These are phyloP conservation scores for Choristoneura rosaceana DNA, from an alignment of 2,888 invertebrate species.

Conservation along the genomic window DNA sequence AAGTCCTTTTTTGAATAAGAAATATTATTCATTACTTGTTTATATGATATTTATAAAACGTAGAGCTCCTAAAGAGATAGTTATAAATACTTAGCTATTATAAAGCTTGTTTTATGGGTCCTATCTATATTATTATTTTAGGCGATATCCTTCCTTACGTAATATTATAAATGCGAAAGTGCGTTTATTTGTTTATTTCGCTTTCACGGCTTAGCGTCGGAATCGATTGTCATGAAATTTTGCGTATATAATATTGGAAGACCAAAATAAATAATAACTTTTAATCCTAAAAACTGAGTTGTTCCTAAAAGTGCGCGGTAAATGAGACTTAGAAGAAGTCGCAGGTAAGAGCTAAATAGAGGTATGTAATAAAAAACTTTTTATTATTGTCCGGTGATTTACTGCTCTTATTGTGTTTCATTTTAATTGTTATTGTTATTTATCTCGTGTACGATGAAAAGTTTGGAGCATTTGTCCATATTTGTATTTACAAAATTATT, in stretches of 20 bases:
- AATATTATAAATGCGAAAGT: too few species aligned
- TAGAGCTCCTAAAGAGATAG: constrained; percentile 14
- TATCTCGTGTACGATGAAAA: too few species aligned
- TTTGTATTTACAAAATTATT: background rate
- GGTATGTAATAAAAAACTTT: background rate
- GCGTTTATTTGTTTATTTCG: too few species aligned
- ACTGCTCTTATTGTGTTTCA: background rate
- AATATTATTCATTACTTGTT: constrained; percentile 29
- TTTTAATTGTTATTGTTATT: background rate
- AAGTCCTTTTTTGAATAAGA: constrained; percentile 33
- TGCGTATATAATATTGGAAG: too few species aligned
- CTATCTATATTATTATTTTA: constrained; percentile 8
- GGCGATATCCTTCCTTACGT: background rate
- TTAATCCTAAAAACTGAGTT: too few species aligned
- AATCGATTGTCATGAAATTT: too few species aligned
- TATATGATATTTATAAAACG: constrained; percentile 11
- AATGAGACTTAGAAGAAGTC: too few species aligned
- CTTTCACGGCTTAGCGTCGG: too few species aligned
- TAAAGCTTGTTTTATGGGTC: constrained; percentile 2
- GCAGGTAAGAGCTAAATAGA: too few species aligned
- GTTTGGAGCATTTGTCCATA: background rate
- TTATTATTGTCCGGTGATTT: background rate
- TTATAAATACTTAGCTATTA: constrained; percentile 22
- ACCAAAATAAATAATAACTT: too few species aligned
- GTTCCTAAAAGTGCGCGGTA: too few species aligned